A percentile compares a stretch with the other conserved stretches of the same genome.
phyloP scores from a whole-genome alignment of 2,797 vertebrate genomes.

The Bradypodion ventrale region DNA sequence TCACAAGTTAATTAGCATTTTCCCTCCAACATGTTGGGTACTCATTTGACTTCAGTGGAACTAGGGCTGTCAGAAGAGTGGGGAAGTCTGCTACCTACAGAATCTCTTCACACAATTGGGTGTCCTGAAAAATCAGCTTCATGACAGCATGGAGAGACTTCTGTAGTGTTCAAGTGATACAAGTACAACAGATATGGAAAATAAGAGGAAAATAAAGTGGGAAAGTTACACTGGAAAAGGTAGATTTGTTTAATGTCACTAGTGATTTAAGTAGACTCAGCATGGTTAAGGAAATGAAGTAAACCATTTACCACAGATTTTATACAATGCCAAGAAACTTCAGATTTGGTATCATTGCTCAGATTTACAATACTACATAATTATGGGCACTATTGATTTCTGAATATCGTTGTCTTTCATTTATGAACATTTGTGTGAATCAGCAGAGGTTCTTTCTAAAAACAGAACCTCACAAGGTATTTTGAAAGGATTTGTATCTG shows the following conservation, averaged over 20 bases:
- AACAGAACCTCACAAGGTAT: conserved; percentile 43
- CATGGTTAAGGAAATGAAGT: conserved; percentile 7
- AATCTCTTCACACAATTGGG: too few relatives aligned
- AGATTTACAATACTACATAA: conserved; percentile 30
- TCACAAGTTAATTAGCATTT: too few relatives aligned
- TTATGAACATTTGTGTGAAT: conserved; percentile 42
- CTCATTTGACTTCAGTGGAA: too few relatives aligned
- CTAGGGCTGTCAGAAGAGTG: too few relatives aligned
- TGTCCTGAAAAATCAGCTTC: too few relatives aligned
- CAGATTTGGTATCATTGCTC: conserved; percentile 9
- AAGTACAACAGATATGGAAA: not conserved
- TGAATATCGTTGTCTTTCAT: conserved; percentile 39
- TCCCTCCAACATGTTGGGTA: too few relatives aligned
- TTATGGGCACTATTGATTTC: conserved; percentile 25
- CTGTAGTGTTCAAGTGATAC: not conserved
- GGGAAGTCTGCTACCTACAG: too few relatives aligned
- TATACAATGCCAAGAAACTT: not conserved
- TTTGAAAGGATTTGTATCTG: conserved; percentile 41
- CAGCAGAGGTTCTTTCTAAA: conserved; percentile 39
- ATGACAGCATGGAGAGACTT: too few relatives aligned
- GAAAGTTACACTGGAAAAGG: conserved; percentile 1
- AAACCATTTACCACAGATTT: not conserved
- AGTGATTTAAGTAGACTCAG: not conserved
- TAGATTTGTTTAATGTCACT: conserved; percentile 34
- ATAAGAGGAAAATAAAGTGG: not conserved